Percentiles rank a stretch among this genome's conserved stretches.
Conservation (phyloP, 2,888 invertebrate species). For the Polymixis flavicincta region DNA sequence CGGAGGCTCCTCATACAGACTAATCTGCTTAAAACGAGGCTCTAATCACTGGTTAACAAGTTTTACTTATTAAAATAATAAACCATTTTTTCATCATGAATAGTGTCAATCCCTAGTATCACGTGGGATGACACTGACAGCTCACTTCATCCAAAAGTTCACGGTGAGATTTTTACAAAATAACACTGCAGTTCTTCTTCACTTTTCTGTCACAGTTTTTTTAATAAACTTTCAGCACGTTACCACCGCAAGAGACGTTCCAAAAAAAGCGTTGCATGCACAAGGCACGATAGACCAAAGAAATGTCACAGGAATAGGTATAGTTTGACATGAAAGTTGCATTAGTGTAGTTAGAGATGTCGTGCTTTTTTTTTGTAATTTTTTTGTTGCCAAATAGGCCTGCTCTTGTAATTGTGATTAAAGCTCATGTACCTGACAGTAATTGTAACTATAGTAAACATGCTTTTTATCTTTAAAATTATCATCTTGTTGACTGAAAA, state of each 20-base stretch:
- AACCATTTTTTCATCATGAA: too few species aligned
- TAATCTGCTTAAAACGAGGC: too few species aligned
- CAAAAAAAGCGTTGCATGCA: constrained; percentile 90
- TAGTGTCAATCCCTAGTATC: not conserved
- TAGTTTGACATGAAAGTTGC: constrained; percentile 59
- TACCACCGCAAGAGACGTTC: constrained; percentile 84
- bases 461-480: too few species aligned
- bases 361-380: too few species aligned
- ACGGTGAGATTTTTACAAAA: not conserved
- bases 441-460: too few species aligned
- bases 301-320: constrained; percentile 89
- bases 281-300: constrained; percentile 81
- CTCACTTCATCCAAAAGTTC: not conserved
- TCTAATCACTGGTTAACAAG: too few species aligned
- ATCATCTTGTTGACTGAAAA: too few species aligned
- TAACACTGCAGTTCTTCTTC: not conserved
- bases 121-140: not conserved
- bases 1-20: too few species aligned
- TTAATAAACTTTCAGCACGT: constrained; percentile 83
- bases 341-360: constrained; percentile 7
- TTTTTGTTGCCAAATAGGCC: too few species aligned
- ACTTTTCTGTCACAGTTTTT: constrained; percentile 37
- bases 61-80: too few species aligned
- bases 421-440: too few species aligned
- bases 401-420: too few species aligned